Evolutionary conservation across 2,113 vertebrate species (phyloP).

Genomic region (Larimichthys polyactis): DNA sequence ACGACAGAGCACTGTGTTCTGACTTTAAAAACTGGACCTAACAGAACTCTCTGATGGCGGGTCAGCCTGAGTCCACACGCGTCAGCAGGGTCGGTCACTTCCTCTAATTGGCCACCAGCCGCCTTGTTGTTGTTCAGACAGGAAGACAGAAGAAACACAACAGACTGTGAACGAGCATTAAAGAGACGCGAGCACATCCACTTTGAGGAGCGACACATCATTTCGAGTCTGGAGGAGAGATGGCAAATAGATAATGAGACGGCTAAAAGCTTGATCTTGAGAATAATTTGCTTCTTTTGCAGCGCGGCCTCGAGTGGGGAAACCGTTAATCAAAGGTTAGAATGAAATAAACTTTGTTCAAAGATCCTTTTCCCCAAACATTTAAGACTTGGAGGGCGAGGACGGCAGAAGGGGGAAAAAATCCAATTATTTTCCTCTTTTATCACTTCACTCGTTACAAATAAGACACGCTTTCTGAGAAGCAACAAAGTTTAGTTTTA

Average conservation of each 20-base stretch:
- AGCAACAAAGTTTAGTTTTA: slow-evolving; percentile 77
- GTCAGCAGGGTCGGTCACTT: slow-evolving; percentile 16
- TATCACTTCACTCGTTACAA: slow-evolving; percentile 76
- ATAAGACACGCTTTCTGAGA: slow-evolving; percentile 75
- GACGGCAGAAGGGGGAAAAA: slow-evolving; percentile 44
- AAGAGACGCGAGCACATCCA: slow-evolving; percentile 30
- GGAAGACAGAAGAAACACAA: slow-evolving; percentile 15
- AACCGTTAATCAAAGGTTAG: slow-evolving; percentile 79
- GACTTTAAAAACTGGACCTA: slow-evolving; percentile 2
- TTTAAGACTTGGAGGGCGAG: slow-evolving; percentile 62
- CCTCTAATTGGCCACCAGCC: slow-evolving; percentile 45
- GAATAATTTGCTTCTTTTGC: slow-evolving; percentile 74
- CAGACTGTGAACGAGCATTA: slow-evolving; percentile 53
- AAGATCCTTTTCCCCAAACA: slow-evolving; percentile 74
- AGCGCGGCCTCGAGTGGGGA: slow-evolving; percentile 60
- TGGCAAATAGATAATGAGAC: slow-evolving; percentile 78
- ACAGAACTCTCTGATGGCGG: slow-evolving; percentile 6
- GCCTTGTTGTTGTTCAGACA: slow-evolving; percentile 25
- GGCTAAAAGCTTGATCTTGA: slow-evolving; percentile 76
- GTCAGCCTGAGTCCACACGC: slow-evolving; percentile 3
- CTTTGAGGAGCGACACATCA: slow-evolving; percentile 47
- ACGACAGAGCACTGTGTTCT: background rate
- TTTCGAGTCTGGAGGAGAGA: slow-evolving; percentile 41
- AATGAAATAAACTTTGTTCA: slow-evolving; percentile 78
- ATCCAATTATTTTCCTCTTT: slow-evolving; percentile 82